Evolutionary conservation across 92 coral and sea anemone genomes (phyloP), one percentile per base, ranked within the genome.

Genomic region (Bergia puertoricense): DNA sequence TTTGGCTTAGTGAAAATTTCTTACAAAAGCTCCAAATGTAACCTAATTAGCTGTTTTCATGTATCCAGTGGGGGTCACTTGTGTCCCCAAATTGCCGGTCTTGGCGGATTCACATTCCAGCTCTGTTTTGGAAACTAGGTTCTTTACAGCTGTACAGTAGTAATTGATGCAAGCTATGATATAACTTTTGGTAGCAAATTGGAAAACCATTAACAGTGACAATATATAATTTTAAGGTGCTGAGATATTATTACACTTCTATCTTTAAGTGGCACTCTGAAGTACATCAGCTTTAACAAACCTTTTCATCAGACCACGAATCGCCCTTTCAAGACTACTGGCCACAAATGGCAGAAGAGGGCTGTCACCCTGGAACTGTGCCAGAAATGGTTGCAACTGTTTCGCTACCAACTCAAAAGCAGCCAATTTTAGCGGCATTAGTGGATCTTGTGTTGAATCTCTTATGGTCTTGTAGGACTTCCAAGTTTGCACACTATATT

Each of bases 341-440:
- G 86, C 80, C 71, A 88, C 69, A 71, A 81, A 81, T 76, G 88
- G 84, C 30, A 81, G 75, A 82, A 88, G 84, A 73, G 86, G 90
- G 68, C 85, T 81, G 76, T 81, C 85, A 81, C 75, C 2, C 16
- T 80, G 86, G 74, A 68, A 88, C 66, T 23, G 75, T 20, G 90
- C 85, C 51, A 88, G 90, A 74, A 88, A 88, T 54, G 91, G 91
- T 72, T 65, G 79, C 23, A 88, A 57, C 88, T 88, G 87, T 81
- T 81, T 88, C 66, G 91, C 83, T 82, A 88, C 89, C 68, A 85
- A 77, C 59, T 79, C 89, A 78, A 86, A 86, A 78, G 83, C 81
- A 8, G 82, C 91, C 72, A 71, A 56, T 43, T 88, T 88, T 36
- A 79, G 82, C 71, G 81, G 91, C 91, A 89, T 89, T 38, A 89